Conservation (phyloP, 35 echinoderm and acorn worm genomes). For the Apostichopus japonicus region DNA sequence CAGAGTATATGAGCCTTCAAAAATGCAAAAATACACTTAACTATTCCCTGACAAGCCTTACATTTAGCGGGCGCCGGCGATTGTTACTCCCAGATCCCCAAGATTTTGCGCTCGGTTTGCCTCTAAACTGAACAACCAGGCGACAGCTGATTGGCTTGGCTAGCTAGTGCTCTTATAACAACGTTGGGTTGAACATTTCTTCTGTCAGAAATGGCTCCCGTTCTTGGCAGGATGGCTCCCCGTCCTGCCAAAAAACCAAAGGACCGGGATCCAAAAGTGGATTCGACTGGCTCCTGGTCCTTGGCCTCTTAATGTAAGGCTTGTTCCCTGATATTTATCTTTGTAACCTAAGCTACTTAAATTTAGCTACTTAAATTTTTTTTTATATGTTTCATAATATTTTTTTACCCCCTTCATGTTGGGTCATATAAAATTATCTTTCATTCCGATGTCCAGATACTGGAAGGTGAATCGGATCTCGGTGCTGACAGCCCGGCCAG, state of each 20-base stretch:
- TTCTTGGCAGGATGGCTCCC: background rate
- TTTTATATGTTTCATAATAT: background rate
- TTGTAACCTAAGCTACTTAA: background rate
- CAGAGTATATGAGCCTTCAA: no score
- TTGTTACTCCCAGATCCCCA: no score
- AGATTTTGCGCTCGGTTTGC: no score
- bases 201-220: background rate
- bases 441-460: background rate
- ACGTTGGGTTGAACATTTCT: background rate
- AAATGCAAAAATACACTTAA: no score
- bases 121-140: no score
- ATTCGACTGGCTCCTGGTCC: background rate
- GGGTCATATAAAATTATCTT: background rate
- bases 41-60: no score
- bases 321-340: background rate
- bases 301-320: background rate
- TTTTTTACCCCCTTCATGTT: no score
- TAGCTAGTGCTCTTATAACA: no score
- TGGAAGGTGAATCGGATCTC: slow-evolving; percentile 46
- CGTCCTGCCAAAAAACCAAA: background rate
- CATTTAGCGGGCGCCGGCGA: no score
- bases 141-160: no score
- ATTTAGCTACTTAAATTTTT: background rate
- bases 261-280: background rate
- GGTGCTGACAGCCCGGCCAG: slow-evolving; percentile 64